These are phyloP conservation scores for Danio choprae DNA, from an alignment of 2,797 vertebrate genomes.

Conservation along the genomic window DNA sequence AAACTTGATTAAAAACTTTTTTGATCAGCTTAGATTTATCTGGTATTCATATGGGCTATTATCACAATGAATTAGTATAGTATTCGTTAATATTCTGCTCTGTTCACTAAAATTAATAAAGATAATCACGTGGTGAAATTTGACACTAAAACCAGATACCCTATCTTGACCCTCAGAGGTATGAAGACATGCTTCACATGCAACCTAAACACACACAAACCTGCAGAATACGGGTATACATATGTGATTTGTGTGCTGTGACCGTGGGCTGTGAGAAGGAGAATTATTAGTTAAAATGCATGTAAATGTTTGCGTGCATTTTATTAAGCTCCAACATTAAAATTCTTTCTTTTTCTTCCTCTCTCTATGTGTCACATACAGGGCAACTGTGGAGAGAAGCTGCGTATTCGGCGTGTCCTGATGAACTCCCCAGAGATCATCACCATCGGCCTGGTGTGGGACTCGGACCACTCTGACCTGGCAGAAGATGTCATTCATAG, in stretches of 20 bases:
- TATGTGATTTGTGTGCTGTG: not conserved
- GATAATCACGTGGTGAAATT: not conserved
- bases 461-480: conserved; percentile 94
- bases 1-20: too few species aligned
- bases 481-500: conserved; percentile 97
- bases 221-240: not conserved
- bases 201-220: conserved; percentile 3
- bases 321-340: not conserved
- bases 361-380: conserved; percentile 60
- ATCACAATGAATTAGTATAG: not conserved
- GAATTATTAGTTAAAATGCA: not conserved
- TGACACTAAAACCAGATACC: not conserved
- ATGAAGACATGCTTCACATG: conserved; percentile 7
- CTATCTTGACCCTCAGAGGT: conserved; percentile 11
- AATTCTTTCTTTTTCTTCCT: not conserved
- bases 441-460: conserved; percentile 97
- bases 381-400: conserved; percentile 95
- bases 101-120: not conserved
- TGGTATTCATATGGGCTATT: not conserved
- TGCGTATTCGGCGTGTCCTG: conserved; percentile 90
- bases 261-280: not conserved
- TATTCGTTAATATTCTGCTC: not conserved
- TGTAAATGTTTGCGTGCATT: not conserved
- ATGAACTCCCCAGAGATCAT: conserved; percentile 97
- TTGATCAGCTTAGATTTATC: not conserved